Percentiles rank a stretch among this genome's conserved stretches.
Evolutionary conservation across 2,797 vertebrate species (phyloP).

Genomic region (Chelonia mydas): DNA sequence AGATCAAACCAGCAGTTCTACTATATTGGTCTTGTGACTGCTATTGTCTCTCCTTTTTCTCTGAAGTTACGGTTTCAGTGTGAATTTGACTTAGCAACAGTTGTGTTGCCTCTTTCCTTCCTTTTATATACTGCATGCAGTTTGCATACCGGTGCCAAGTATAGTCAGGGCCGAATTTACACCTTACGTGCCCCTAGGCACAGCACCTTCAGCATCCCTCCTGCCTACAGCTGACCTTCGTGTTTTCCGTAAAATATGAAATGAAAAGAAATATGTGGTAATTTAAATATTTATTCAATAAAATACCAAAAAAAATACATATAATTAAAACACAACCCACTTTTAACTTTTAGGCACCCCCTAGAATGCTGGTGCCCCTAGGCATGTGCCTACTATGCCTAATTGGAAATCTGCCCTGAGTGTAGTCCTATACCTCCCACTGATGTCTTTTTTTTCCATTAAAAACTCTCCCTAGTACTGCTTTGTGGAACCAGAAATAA

Average conservation of each 20-base stretch:
- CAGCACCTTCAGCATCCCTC: no score
- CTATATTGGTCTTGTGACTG: neutral
- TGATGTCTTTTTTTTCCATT: conserved; percentile 38
- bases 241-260: no score
- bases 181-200: no score
- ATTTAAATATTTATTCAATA: no score
- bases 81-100: neutral
- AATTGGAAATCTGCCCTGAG: no score
- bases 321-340: no score
- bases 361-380: no score
- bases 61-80: neutral
- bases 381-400: no score
- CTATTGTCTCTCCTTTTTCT: neutral
- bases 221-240: no score
- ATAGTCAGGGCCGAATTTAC: neutral
- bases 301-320: no score
- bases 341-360: no score
- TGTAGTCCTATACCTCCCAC: conserved; percentile 4
- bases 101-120: neutral
- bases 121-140: neutral
- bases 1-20: neutral
- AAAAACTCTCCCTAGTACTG: neutral
- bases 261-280: no score
- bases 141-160: conserved; percentile 35
- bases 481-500: neutral